phyloP scores from a whole-genome alignment of 2,797 vertebrate genomes.

The Aldrovandia affinis region DNA sequence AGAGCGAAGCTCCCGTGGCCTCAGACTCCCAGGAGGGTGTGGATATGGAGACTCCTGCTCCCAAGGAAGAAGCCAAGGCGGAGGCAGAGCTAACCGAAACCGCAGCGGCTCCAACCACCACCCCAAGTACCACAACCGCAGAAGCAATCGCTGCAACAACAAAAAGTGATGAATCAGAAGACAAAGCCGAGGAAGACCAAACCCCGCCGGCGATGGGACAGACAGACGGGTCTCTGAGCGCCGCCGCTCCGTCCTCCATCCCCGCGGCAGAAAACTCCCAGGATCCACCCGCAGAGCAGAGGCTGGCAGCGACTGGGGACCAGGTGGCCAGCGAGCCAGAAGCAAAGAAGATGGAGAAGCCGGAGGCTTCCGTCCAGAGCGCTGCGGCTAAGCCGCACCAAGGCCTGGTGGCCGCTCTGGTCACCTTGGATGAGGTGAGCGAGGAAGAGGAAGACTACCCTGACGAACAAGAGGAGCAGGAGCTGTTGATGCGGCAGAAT shows the following conservation, averaged over 20 bases:
- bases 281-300: not conserved
- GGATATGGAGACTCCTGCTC: slow-evolving; percentile 17
- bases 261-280: not conserved
- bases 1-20: slow-evolving; percentile 68
- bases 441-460: slow-evolving; percentile 55
- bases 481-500: slow-evolving; percentile 31
- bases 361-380: slow-evolving; percentile 35
- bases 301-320: not conserved
- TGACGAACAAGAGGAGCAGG: slow-evolving; percentile 33
- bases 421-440: slow-evolving; percentile 70
- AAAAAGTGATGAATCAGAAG: slow-evolving; percentile 10
- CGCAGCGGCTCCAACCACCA: not conserved
- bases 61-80: not conserved
- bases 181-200: not conserved
- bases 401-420: slow-evolving; percentile 46
- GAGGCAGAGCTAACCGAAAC: not conserved
- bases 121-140: not conserved
- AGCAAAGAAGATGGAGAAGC: not conserved
- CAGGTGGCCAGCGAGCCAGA: not conserved
- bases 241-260: slow-evolving; percentile 15
- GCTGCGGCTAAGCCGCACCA: slow-evolving; percentile 12
- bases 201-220: not conserved
- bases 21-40: slow-evolving; percentile 60
- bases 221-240: not conserved
- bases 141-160: not conserved